Evolutionary conservation across 2,888 invertebrate species (phyloP).

Genomic region (Xylophagus ater): DNA sequence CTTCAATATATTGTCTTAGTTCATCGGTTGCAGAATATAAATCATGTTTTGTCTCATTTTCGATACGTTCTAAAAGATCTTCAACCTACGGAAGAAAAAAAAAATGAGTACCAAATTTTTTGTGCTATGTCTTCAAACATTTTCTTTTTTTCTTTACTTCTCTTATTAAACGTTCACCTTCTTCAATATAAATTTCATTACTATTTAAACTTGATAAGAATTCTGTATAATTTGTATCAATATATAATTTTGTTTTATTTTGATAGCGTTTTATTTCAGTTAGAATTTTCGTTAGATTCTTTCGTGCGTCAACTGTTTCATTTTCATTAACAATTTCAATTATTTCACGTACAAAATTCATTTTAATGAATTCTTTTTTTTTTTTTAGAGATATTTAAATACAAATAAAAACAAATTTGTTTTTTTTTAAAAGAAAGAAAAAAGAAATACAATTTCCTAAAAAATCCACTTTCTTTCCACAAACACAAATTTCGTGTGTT

Average conservation of each 20-base stretch:
- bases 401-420: too few relatives aligned
- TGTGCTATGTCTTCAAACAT: too few relatives aligned
- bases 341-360: constrained; percentile 21
- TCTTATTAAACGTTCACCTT: constrained; percentile 26
- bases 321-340: constrained; percentile 20
- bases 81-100: constrained; percentile 17
- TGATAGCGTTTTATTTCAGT: constrained; percentile 32
- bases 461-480: too few relatives aligned
- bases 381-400: too few relatives aligned
- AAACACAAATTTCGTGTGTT: too few relatives aligned
- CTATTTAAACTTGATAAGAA: constrained; percentile 33
- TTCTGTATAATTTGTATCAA: constrained; percentile 35
- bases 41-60: constrained; percentile 49
- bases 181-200: constrained; percentile 31
- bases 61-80: constrained; percentile 38
- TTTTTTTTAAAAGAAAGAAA: too few relatives aligned
- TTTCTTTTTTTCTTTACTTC: constrained; percentile 22
- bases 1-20: constrained; percentile 44
- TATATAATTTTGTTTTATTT: constrained; percentile 30
- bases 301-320: constrained; percentile 24
- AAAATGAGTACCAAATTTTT: background rate
- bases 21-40: constrained; percentile 50
- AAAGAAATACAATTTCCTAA: too few relatives aligned
- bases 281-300: constrained; percentile 28
- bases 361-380: constrained; percentile 8